Base-by-base conservation (phyloP, 2,113 vertebrate species). In the Burhinus oedicnemus region DNA sequence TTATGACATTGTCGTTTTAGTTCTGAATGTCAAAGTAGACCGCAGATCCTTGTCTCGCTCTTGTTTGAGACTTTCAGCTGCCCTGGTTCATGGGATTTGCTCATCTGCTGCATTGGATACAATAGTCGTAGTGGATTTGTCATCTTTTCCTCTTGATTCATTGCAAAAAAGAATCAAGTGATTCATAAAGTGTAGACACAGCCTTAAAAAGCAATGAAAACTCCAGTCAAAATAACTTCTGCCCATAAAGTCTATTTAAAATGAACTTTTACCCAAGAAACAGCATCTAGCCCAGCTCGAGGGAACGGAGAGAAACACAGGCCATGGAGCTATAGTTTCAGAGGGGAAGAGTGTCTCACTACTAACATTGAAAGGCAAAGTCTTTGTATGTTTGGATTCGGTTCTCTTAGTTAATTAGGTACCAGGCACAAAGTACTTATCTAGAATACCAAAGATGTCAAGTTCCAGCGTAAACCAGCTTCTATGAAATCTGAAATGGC, bases 121-220 rank as follows among this genome's bases (percentile, higher is more conserved):
- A 89, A 77, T 3, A 83, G 47, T 29, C 0, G 0, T 26, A 23
- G 81, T 27, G 36, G 81, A 52, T 95, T 93, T 93, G 80, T 87
- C 91, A 92, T 89, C 72, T 81, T 79, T 89, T 71, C 76, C 76
- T 86, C 64, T 93, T 75, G 68, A 79, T 89, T 96, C 91, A 96
- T 91, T 23, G 49, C 47, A 91, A 87, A 96, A 72, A 78, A 75
- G 82, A 75, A 65, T 93, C 91, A 62, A 64, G n/a, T 54, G 97
- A 94, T 47, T 97, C 96, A 92, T 97, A 98, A 87, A 98, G 58
- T 1, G 58, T 64, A 93, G 93, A 98, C 29, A 86, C n/a, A 79
- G 94, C 94, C 98, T 97, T 86, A 54, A 95, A 97, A 97, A 93
- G 21, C n/a, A 86, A 97, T 84, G 38, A 80, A 93, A 93, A 86